Percentiles rank a stretch among this genome's conserved stretches.
Conservation (phyloP, 2,888 invertebrate species). For the Pachycephus smyrnensis region DNA sequence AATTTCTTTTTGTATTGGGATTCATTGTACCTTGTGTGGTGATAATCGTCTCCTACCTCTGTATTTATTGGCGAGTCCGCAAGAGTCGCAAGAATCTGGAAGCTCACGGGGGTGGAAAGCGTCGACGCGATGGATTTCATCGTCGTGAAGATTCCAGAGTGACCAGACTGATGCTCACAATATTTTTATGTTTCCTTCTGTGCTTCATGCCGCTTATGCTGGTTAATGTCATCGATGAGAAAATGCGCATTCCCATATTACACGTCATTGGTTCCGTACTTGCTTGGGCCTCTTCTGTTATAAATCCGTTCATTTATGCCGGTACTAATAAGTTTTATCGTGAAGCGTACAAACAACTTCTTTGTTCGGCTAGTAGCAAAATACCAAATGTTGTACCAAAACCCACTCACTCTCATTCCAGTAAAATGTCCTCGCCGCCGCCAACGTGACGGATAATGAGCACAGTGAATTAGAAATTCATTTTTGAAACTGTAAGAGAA, state of each 20-base stretch:
- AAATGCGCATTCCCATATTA: conserved; percentile 78
- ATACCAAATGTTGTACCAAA: conserved; percentile 38
- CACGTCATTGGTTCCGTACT: conserved; percentile 87
- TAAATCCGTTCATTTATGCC: conserved; percentile 92
- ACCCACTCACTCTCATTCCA: conserved; percentile 57
- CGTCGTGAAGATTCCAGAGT: conserved; percentile 82
- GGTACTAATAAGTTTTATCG: conserved; percentile 88
- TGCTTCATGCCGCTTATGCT: conserved; percentile 91
- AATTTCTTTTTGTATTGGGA: conserved; percentile 84
- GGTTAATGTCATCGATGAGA: conserved; percentile 88
- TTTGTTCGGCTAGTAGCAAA: conserved; percentile 48
- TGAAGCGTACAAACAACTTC: conserved; percentile 61
- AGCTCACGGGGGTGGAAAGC: conserved; percentile 68
- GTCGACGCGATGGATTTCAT: conserved; percentile 68
- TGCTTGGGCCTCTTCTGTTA: conserved; percentile 91
- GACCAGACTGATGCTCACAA: conserved; percentile 87
- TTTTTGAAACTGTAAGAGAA: background rate
- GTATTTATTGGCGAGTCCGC: conserved; percentile 85
- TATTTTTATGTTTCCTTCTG: conserved; percentile 86
- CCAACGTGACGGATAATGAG: conserved; percentile 33
- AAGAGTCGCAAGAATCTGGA: conserved; percentile 80
- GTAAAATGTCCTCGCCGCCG: conserved; percentile 57
- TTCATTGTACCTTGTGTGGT: conserved; percentile 87
- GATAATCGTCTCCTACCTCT: conserved; percentile 86
- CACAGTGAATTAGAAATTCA: background rate